phyloP scores from a whole-genome alignment of 2,888 invertebrate genomes.

The Spialia ferax region DNA sequence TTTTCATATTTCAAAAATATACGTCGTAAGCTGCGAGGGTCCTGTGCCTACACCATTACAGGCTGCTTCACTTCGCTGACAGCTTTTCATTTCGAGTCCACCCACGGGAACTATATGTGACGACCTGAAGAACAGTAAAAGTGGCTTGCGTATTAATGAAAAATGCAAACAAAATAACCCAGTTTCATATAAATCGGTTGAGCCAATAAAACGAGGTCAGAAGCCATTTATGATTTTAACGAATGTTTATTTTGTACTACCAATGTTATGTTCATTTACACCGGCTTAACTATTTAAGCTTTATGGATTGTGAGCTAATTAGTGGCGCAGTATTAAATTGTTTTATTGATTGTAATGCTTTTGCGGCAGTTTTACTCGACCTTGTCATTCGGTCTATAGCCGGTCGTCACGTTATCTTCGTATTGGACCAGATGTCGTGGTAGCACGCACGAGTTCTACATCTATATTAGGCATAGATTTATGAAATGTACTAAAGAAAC shows the following conservation, averaged over 20 bases:
- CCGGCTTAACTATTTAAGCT: conserved; percentile 31
- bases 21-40: conserved; percentile 14
- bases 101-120: conserved; percentile 28
- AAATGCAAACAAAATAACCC: conserved; percentile 33
- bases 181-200: conserved; percentile 37
- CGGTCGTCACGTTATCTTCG: conserved; percentile 62
- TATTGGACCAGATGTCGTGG: conserved; percentile 58
- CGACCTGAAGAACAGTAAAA: conserved; percentile 20
- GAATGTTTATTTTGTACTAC: conserved; percentile 39
- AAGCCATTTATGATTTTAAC: conserved; percentile 40
- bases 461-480: conserved; percentile 47
- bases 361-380: conserved; percentile 42
- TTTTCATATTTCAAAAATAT: conserved; percentile 24
- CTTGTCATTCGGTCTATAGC: conserved; percentile 53
- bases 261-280: conserved; percentile 36
- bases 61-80: conserved; percentile 17
- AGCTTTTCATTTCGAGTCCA: conserved; percentile 30
- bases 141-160: conserved; percentile 24
- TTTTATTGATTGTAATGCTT: conserved; percentile 40
- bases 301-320: conserved; percentile 41
- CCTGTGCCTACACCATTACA: conserved; percentile 3
- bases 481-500: conserved; percentile 22
- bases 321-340: conserved; percentile 39
- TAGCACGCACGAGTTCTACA: conserved; percentile 60
- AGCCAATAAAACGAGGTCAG: conserved; percentile 37